Evolutionary conservation across 2,797 vertebrate genomes (phyloP), one percentile per base, ranked within the genome.

Genomic region (Danio jaintianensis): DNA sequence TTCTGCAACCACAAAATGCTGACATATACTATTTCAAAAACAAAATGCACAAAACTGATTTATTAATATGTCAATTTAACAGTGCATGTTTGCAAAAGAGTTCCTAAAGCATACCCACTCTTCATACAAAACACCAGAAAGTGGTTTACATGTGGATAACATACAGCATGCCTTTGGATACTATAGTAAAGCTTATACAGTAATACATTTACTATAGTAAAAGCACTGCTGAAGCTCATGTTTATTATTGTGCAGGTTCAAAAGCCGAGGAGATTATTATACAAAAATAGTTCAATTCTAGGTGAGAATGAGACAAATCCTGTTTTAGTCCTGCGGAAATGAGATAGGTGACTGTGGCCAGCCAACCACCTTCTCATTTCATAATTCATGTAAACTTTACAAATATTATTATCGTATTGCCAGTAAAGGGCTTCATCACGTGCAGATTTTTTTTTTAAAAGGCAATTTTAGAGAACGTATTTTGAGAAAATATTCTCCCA

Each of bases 281-380:
- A 5, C 64, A 45, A 66, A 16, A 68, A 68, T 11, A 45, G 1
- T 64, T 45, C 42, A 69, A 36, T 4, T 6, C 42, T 15, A 58
- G 7, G 5, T 52, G 47, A 52, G 43, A 15, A 10, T 8, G 11
- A 61, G 43, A 70, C 16, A 78, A 70, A 42, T 18, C 8, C 20
- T 52, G 29, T 36, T 36, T 62, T 10, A 53, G 52, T 55, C 9
- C 18, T 71, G n/a, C 59, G 67, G 45, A 50, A 78, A 16, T 40
- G 84, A 67, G 68, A 88, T 76, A 82, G 82, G 86, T 87, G 89
- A 89, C 55, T 90, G 91, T 87, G 87, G 87, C 91, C 91, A 90
- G 91, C 89, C 92, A 92, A 91, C 88, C 86, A 82, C 48, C 81
- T 86, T 58, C 68, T 78, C 70, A 64, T 75, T 47, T 67, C 50